These are phyloP conservation scores for Rattus rattus DNA, from an alignment of 2,113 vertebrate genomes.

Conservation along the genomic window DNA sequence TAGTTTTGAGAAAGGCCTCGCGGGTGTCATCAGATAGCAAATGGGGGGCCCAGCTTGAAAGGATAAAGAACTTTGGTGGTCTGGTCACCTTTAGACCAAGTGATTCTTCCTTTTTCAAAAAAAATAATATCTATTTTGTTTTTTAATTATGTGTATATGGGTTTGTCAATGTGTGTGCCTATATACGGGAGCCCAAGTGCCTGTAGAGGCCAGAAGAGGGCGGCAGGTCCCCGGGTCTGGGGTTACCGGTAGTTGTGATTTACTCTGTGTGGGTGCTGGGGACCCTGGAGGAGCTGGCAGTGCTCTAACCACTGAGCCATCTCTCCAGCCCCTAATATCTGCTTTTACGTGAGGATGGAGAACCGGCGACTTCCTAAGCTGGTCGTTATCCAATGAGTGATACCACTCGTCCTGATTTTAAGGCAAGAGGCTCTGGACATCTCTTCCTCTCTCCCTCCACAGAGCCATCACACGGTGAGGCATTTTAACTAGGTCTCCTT, in stretches of 20 bases:
- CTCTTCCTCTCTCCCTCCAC: neutral
- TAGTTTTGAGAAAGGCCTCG: neutral
- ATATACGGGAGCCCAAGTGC: neutral
- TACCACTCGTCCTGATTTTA: constrained; percentile 16
- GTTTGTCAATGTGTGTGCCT: neutral
- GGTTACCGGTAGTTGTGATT: neutral
- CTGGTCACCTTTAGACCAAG: neutral
- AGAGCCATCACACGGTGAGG: neutral
- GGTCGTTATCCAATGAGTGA: neutral
- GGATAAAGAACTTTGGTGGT: neutral
- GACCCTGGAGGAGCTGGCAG: neutral
- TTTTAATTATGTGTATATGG: neutral
- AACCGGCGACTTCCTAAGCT: neutral
- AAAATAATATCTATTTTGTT: neutral
- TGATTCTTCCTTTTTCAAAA: neutral
- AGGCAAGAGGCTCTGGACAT: constrained; percentile 41
- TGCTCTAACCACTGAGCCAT: neutral
- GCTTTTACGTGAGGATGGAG: neutral
- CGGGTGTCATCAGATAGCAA: too few species aligned
- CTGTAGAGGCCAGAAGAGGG: neutral
- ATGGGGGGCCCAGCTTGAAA: neutral
- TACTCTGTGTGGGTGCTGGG: neutral
- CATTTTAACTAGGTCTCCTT: constrained; percentile 52
- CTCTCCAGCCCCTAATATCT: neutral
- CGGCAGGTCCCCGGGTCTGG: neutral